Evolutionary conservation across 1,140 invertebrate species (phyloP).

Genomic region (Globodera rostochiensis): DNA sequence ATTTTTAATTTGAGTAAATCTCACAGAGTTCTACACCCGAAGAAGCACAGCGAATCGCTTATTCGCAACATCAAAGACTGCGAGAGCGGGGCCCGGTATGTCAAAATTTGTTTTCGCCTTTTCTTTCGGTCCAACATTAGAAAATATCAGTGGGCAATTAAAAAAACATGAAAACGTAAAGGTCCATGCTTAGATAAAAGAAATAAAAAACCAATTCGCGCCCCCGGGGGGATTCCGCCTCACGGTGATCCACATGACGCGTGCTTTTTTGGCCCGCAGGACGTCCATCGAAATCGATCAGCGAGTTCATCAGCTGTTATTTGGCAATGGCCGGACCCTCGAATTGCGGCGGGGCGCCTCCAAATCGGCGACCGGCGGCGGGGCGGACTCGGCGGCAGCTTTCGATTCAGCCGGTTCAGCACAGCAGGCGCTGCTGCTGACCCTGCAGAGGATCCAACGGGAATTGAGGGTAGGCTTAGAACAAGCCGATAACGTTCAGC

Average conservation of each 20-base stretch:
- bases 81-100: constrained; percentile 46
- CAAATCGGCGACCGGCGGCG: constrained; percentile 9
- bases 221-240: neutral
- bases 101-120: too few relatives aligned
- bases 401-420: constrained; percentile 32
- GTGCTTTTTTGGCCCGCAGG: constrained; percentile 27
- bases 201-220: too few relatives aligned
- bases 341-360: constrained; percentile 9
- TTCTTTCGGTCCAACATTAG: neutral
- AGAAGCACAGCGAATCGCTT: constrained; percentile 60
- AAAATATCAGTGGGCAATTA: too few relatives aligned
- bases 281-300: constrained; percentile 59
- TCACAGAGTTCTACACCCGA: constrained; percentile 34
- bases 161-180: too few relatives aligned
- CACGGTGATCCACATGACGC: neutral
- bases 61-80: constrained; percentile 61
- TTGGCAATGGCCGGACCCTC: constrained; percentile 1
- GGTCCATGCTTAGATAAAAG: too few relatives aligned
- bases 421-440: constrained; percentile 53
- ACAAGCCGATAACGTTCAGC: too few relatives aligned
- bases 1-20: neutral
- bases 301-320: constrained; percentile 46
- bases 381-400: constrained; percentile 6
- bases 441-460: constrained; percentile 61
- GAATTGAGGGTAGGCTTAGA: constrained; percentile 56